Conservation (phyloP, 2,113 vertebrate species). For the Gadus macrocephalus region DNA sequence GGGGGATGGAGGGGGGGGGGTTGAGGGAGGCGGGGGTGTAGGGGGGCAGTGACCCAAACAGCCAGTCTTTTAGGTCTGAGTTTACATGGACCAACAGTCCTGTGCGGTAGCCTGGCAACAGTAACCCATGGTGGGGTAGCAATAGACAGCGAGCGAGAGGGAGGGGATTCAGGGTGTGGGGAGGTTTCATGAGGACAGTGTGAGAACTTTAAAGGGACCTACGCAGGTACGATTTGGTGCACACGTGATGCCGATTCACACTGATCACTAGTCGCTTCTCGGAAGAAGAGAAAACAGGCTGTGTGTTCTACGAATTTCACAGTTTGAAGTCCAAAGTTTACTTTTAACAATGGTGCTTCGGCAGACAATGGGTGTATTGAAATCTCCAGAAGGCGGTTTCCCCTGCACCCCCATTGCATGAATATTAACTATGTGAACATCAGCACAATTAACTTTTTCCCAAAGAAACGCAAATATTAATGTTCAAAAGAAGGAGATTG, state of each 20-base stretch:
- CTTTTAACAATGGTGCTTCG: constrained; percentile 52
- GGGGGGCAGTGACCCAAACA: constrained; percentile 77
- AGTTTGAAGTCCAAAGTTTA: constrained; percentile 46
- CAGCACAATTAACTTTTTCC: constrained; percentile 42
- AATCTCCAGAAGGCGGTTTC: constrained; percentile 39
- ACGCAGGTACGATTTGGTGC: constrained; percentile 43
- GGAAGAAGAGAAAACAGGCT: constrained; percentile 10
- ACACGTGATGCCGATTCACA: constrained; percentile 24
- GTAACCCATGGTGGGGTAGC: constrained; percentile 73
- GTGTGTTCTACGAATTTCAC: constrained; percentile 26
- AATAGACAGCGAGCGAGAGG: constrained; percentile 40
- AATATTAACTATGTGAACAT: constrained; percentile 57
- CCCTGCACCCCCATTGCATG: constrained; percentile 40
- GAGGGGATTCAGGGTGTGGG: constrained; percentile 29
- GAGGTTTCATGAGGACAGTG: constrained; percentile 70
- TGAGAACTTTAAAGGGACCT: constrained; percentile 43
- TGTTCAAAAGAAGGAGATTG: neutral
- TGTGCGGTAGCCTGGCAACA: constrained; percentile 78
- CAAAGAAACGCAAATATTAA: constrained; percentile 23
- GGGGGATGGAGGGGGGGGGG: constrained; percentile 8
- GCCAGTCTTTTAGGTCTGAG: constrained; percentile 73
- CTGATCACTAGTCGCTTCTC: constrained; percentile 31
- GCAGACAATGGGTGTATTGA: constrained; percentile 51
- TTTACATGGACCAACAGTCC: constrained; percentile 73
- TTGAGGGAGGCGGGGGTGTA: constrained; percentile 65